A percentile compares a stretch with the other conserved stretches of the same genome.
Evolutionary conservation across 2,888 invertebrate species (phyloP).

Genomic region (Cartodere bifasciata): DNA sequence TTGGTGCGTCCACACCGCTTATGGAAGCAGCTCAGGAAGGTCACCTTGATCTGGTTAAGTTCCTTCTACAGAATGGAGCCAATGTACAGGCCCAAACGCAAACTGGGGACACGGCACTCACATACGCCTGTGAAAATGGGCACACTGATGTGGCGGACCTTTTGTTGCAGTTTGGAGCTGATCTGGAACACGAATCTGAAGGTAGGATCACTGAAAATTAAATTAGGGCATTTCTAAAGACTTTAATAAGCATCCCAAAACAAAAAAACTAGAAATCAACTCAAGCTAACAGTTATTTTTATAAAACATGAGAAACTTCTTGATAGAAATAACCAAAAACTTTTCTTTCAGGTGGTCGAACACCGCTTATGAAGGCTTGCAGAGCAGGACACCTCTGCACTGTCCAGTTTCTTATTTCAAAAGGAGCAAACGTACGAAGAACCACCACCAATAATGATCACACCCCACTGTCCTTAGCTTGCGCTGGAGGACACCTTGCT

Average conservation of each 20-base stretch:
- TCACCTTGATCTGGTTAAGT: slow-evolving; percentile 84
- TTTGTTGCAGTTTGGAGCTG: slow-evolving; percentile 79
- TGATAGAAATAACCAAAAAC: too few species aligned
- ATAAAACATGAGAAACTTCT: too few species aligned
- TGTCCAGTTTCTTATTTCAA: slow-evolving; percentile 87
- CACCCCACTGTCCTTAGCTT: slow-evolving; percentile 91
- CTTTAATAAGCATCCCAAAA: too few species aligned
- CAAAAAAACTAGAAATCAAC: too few species aligned
- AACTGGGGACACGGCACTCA: slow-evolving; percentile 70
- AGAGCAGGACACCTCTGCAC: slow-evolving; percentile 93
- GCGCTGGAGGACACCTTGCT: slow-evolving; percentile 88
- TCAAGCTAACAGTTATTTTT: too few species aligned
- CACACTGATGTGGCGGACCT: slow-evolving; percentile 95
- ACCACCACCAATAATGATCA: slow-evolving; percentile 93
- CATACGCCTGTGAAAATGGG: slow-evolving; percentile 97
- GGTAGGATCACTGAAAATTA: too few species aligned
- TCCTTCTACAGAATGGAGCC: slow-evolving; percentile 71
- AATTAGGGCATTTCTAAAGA: too few species aligned
- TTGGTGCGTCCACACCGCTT: slow-evolving; percentile 90
- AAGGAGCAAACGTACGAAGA: slow-evolving; percentile 74
- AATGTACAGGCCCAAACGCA: slow-evolving; percentile 90
- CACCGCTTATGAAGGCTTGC: slow-evolving; percentile 97
- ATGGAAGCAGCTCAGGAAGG: slow-evolving; percentile 99
- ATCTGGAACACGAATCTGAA: slow-evolving; percentile 91
- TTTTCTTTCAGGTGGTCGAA: too few species aligned